Conservation (phyloP, 1,140 invertebrate genomes). For the Anastatus disparis region DNA sequence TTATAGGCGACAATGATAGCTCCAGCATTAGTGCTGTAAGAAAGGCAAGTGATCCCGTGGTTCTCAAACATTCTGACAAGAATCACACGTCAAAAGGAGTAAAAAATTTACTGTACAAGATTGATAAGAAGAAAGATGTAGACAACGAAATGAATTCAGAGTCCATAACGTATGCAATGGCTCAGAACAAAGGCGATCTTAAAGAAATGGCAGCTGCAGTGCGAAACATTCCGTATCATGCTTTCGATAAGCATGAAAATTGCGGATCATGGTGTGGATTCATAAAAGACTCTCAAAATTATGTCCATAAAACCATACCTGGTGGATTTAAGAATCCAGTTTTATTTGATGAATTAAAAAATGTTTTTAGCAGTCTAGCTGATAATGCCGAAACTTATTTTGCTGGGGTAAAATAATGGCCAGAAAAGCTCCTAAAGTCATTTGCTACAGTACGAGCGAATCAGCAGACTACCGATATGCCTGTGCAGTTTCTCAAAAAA, state of each 20-base stretch:
- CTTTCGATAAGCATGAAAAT: background rate
- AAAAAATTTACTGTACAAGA: too few relatives aligned
- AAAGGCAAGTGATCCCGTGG: constrained; percentile 6
- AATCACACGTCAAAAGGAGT: constrained; percentile 27
- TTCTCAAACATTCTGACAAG: constrained; percentile 10
- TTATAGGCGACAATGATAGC: constrained; percentile 20
- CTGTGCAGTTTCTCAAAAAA: background rate
- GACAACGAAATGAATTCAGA: constrained; percentile 15
- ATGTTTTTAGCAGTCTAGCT: too few relatives aligned
- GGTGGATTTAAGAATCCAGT: background rate
- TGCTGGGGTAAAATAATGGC: background rate
- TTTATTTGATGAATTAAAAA: background rate
- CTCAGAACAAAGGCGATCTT: too few relatives aligned
- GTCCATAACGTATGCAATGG: background rate
- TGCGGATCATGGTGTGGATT: background rate
- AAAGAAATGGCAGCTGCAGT: too few relatives aligned
- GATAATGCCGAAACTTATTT: background rate
- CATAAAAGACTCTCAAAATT: background rate
- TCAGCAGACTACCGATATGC: background rate
- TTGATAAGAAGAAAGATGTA: too few relatives aligned
- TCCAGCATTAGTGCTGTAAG: background rate
- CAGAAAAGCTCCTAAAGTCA: background rate
- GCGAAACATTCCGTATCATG: background rate
- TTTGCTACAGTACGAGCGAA: background rate
- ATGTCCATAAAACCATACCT: background rate